Base-by-base conservation (phyloP, 2,888 invertebrate species). In the Aricia artaxerxes region DNA sequence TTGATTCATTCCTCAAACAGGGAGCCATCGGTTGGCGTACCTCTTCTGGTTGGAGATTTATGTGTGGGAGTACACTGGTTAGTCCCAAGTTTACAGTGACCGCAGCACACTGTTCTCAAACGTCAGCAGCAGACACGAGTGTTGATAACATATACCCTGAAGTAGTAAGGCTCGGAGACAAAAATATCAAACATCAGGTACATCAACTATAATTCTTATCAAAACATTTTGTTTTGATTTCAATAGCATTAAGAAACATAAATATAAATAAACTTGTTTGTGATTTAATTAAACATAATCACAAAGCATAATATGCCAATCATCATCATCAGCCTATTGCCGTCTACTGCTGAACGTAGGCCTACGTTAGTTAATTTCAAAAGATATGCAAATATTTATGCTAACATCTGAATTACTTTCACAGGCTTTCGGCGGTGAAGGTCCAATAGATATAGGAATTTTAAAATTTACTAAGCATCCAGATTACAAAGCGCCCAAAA, bases 51-150 rank as follows among this genome's bases (percentile, higher is more conserved):
- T 89, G 88, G 88, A 80, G 87, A 13, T 91, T 91, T 83, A 88
- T 88, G 82, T 97, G 97, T 84, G 97, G 97, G 1, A 96, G 96
- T 2, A 94, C 96, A 2, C 89, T 97, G 9, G 95, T 97, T 79
- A 96, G 96, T 78, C 91, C 95, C 44, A 92, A 91, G 79, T 96
- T 95, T 85, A 94, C 97, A 2, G 85, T 97, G 69, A 96, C 96
- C 0, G 97, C 97, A 0, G 97, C 96, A 0, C 97, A 97, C 85
- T 97, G 97, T 83, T 85, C 87, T 31, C 84, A 83, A 2, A 85
- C 85, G 0, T 86, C 87, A 0, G 72, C 81, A 0, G 80, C 81
- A 44, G 89, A 89, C 57, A 83, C 85, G 1, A 84, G 85, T 24
- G 84, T 90, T 72, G 80, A 85, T 7, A 87, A 88, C 76, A 78